phyloP scores from a whole-genome alignment of 1,140 invertebrate species.

The Muscidifurax raptorellus region DNA sequence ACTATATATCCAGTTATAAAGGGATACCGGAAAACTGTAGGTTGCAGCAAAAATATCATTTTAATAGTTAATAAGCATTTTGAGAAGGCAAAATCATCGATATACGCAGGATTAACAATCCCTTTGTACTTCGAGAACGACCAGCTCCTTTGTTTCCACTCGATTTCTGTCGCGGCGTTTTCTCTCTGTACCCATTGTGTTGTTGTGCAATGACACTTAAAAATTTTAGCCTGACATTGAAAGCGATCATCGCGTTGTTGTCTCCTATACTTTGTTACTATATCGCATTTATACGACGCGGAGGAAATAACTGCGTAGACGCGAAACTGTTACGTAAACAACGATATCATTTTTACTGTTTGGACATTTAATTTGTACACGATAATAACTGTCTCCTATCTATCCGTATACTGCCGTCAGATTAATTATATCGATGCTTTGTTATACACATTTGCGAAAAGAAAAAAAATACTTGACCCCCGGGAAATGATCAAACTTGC shows the following conservation, averaged over 20 bases:
- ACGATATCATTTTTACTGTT: neutral
- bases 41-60: neutral
- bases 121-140: neutral
- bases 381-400: no score
- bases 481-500: no score
- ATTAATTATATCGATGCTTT: no score
- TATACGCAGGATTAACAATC: neutral
- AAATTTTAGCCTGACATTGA: neutral
- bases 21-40: neutral
- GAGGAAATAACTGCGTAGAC: neutral
- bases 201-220: neutral
- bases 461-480: no score
- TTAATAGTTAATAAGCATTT: no score
- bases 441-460: no score
- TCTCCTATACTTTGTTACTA: neutral
- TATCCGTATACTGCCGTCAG: no score
- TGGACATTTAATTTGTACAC: neutral
- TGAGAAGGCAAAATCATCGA: no score
- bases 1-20: neutral
- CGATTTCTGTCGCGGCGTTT: neutral
- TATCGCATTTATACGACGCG: neutral
- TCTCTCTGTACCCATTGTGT: neutral
- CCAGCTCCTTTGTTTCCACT: neutral
- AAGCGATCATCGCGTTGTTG: neutral
- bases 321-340: neutral